Evolutionary conservation across 30 jellyfish, hydroid and myxozoan genomes (phyloP).

Genomic region (Chrysaora quinquecirrha): DNA sequence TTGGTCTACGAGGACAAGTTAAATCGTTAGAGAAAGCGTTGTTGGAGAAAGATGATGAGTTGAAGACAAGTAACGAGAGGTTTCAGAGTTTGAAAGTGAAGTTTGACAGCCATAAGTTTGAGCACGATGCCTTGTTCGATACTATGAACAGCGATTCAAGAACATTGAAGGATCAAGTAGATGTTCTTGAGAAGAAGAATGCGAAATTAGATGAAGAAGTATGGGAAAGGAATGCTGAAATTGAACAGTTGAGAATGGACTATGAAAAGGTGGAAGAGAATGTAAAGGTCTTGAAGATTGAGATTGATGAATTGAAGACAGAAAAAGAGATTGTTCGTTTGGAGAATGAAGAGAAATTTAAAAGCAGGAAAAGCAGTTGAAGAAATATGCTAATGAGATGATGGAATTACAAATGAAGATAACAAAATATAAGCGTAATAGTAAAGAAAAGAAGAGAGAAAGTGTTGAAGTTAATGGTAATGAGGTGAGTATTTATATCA

Average conservation of each 20-base stretch:
- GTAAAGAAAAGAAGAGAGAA: conserved; percentile 20
- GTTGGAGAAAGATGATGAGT: conserved; percentile 16
- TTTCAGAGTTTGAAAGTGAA: conserved; percentile 12
- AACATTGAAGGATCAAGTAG: conserved; percentile 22
- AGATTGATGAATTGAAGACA: conserved; percentile 7
- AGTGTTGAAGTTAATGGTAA: neutral
- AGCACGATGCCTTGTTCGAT: conserved; percentile 53
- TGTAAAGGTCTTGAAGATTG: conserved; percentile 14
- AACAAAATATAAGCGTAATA: conserved; percentile 15
- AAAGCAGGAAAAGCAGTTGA: conserved; percentile 29
- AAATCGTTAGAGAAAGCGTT: neutral
- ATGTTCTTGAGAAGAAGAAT: conserved; percentile 21
- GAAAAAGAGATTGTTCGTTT: conserved; percentile 20
- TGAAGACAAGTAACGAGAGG: conserved; percentile 2
- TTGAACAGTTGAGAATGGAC: conserved; percentile 35
- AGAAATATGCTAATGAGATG: conserved; percentile 32
- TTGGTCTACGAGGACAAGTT: neutral
- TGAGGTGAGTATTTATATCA: neutral
- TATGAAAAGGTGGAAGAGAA: conserved; percentile 5
- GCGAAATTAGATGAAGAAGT: conserved; percentile 32
- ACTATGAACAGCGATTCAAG: conserved; percentile 38
- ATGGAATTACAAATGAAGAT: conserved; percentile 34
- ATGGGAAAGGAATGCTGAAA: conserved; percentile 59
- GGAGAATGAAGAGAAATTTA: conserved; percentile 10
- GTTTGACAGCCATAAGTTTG: conserved; percentile 44